phyloP scores from a whole-genome alignment of 2,113 vertebrate genomes.

The Pagrus major region DNA sequence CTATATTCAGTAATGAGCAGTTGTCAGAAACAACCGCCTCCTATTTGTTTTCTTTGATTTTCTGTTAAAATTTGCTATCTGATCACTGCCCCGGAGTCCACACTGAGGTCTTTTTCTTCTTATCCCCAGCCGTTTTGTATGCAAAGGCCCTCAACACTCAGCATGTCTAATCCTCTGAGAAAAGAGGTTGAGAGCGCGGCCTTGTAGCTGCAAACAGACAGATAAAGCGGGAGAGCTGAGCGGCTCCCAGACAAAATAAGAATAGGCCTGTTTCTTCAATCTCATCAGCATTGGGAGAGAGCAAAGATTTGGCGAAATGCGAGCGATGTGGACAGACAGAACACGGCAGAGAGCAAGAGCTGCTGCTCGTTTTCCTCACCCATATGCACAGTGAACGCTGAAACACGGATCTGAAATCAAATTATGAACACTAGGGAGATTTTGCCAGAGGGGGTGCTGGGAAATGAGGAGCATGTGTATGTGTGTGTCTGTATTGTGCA shows the following conservation, averaged over 20 bases:
- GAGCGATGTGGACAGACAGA: conserved; percentile 37
- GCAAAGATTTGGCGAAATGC: conserved; percentile 18
- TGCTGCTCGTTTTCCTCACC: conserved; percentile 37
- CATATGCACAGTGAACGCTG: conserved; percentile 60
- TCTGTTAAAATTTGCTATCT: conserved; percentile 27
- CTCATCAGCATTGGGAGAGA: conserved; percentile 55
- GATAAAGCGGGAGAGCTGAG: conserved; percentile 55
- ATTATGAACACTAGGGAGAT: conserved; percentile 68
- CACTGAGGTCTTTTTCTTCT: conserved; percentile 56
- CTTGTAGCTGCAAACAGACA: conserved; percentile 59
- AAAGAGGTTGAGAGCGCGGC: conserved; percentile 47
- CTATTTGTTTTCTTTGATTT: conserved; percentile 34
- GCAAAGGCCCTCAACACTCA: conserved; percentile 54
- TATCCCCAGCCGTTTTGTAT: conserved; percentile 58
- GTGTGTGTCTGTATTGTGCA: background rate
- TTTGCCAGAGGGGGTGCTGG: conserved; percentile 57
- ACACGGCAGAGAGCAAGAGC: conserved; percentile 14
- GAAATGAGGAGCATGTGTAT: conserved; percentile 27
- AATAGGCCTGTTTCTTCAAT: conserved; percentile 45
- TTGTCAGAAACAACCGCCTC: background rate
- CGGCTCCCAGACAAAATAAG: conserved; percentile 47
- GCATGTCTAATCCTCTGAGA: conserved; percentile 70
- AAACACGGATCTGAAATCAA: conserved; percentile 72
- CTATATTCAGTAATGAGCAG: background rate
- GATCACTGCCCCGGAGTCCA: conserved; percentile 39